These are phyloP conservation scores for Bombus ignitus DNA, from an alignment of 1,140 invertebrate genomes.

Conservation along the genomic window DNA sequence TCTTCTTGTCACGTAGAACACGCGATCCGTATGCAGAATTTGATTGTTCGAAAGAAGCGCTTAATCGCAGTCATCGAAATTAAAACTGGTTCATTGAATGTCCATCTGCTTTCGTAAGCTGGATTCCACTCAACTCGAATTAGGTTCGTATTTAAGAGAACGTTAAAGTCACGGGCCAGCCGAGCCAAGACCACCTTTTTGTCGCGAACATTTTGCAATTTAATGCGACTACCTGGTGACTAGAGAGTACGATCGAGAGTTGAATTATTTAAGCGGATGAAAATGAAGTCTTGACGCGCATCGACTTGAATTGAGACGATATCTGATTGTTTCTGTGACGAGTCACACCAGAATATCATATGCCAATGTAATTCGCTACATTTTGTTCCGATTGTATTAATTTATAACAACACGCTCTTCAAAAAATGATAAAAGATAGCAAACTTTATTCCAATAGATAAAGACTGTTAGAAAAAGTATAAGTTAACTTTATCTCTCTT, in stretches of 20 bases:
- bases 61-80: too few relatives aligned
- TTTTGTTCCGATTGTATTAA: not conserved
- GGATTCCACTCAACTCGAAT: not conserved
- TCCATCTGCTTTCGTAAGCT: not conserved
- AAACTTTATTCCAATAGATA: too few relatives aligned
- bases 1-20: too few relatives aligned
- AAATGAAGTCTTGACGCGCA: constrained; percentile 7
- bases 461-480: too few relatives aligned
- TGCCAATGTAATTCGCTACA: not conserved
- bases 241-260: not conserved
- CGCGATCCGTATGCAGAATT: too few relatives aligned
- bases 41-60: too few relatives aligned
- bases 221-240: not conserved
- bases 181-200: not conserved
- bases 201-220: not conserved
- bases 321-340: not conserved
- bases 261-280: constrained; percentile 17
- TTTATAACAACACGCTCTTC: too few relatives aligned
- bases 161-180: too few relatives aligned
- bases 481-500: too few relatives aligned
- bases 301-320: not conserved
- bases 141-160: not conserved
- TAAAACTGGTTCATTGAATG: too few relatives aligned
- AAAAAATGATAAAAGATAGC: too few relatives aligned
- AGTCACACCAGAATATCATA: not conserved